Base-by-base conservation (phyloP, 1,140 invertebrate species). In the Eupristina koningsbergeri region DNA sequence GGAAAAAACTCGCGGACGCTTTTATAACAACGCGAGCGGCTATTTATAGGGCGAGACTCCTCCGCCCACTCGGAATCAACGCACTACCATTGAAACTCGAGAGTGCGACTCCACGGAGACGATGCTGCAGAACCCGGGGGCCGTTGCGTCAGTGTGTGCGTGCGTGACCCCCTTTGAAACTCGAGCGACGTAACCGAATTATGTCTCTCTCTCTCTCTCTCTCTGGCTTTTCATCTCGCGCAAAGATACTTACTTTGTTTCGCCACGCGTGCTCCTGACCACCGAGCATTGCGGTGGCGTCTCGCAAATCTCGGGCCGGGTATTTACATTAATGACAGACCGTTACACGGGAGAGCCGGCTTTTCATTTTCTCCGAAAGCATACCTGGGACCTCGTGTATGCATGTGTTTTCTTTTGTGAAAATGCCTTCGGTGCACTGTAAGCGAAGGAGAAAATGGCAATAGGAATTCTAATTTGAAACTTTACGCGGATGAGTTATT, bases 111-210 rank as follows among this genome's bases (percentile, higher is more conserved):
- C 26, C 47, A 31, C 63, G 75, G 17, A 71, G 64, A 75, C 39
- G 47, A 39, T 26, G 53, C 53, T 58, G 53, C 53, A 58, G 22
- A 26, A 58, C 22, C 53, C 53, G 53, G 53, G 53, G 53, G 53
- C 26, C 34, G 36, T 75, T 64, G 64, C 81, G 63, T 81, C 69
- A 61, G 22, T 73, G n/a, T n/a, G 15, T 36, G 61, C 8, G 6
- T 31, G 29, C 26, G 13, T 79, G 81, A 83, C 81, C 81, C 75
- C 75, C 73, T 83, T 83, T 45, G 41, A 74, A 58, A 76, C 29
- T 53, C 47, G 31, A 76, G 31, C 74, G 74, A 6, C 53, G 22
- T 5, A 17, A 8, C 17, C 67, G 64, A 67, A 36, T 67, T 36
- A 67, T 41, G 67, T 45, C 11, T 45, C 41, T 5, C 41, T 45